Base-by-base conservation (phyloP, 2,113 vertebrate genomes). In the Eptesicus fuscus region DNA sequence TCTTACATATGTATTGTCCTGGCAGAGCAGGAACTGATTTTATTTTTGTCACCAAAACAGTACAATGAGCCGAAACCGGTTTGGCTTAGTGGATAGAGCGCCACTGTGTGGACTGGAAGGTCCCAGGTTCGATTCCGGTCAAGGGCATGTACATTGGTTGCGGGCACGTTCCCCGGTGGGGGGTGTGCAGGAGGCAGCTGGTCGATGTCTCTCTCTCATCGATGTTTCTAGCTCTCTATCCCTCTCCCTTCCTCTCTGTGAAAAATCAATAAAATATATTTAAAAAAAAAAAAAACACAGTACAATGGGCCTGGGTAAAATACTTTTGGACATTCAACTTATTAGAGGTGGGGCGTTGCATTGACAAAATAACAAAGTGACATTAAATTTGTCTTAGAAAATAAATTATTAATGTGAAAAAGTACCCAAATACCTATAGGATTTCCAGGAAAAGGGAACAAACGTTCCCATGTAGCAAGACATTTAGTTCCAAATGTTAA, bases 401-500 rank as follows among this genome's bases (percentile, higher is more conserved):
- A 6, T 63, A 70, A 88, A 59, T 56, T 80, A 28, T 56, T 59
- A 28, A 80, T 56, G 35, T 17, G 23, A 89, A 91, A 88, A 92
- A 69, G 18, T 28, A 59, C 56, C 23, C 56, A 59, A 71, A 30
- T 79, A n/a, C 16, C 22, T 63, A 7, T 83, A 18, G 0, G 5
- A 65, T 69, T 71, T 79, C 78, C 56, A 91, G 51, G 53, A 86
- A 76, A 35, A 63, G 69, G 28, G 9, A 73, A 13, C 18, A 53
- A 93, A 80, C 2, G 93, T 97, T 96, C 0, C 0, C 44, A 88
- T 73, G 53, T 47, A 16, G 2, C 86, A 88, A 94, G 11, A 56
- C 91, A 35, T 28, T 83, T 94, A 80, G 83, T 96, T 79, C 74
- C 37, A 84, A 94, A 79, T 92, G 10, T 74, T 95, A 92, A 35